Evolutionary conservation across 2,113 vertebrate species (phyloP).

Genomic region (Coptodon rendalli): DNA sequence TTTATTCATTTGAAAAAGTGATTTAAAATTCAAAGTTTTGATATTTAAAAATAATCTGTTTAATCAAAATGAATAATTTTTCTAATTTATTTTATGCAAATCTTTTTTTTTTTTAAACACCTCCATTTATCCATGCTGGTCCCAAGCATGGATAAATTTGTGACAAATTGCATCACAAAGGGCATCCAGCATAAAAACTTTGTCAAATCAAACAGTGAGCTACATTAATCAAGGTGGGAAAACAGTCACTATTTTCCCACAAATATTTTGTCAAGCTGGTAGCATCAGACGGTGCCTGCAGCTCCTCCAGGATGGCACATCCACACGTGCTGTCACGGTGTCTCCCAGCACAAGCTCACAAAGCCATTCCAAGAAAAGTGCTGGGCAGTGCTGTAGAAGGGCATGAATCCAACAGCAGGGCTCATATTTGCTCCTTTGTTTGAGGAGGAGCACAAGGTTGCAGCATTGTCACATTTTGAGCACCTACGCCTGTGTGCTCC

Average conservation of each 20-base stretch:
- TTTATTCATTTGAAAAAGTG: not conserved
- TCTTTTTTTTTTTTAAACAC: not conserved
- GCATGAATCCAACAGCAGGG: not conserved
- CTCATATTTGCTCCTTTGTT: not conserved
- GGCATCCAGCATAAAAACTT: not conserved
- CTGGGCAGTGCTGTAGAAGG: not conserved
- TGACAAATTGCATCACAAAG: not conserved
- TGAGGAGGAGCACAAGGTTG: not conserved
- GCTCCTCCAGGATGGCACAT: not conserved
- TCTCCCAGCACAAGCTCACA: not conserved
- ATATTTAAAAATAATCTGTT: not conserved
- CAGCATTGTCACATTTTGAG: not conserved
- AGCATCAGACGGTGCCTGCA: not conserved
- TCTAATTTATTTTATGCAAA: not conserved
- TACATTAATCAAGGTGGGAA: not conserved
- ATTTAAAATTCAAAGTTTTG: not conserved
- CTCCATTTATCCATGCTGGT: rapidly evolving
- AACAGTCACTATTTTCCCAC: rapidly evolving
- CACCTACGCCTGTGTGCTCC: not conserved
- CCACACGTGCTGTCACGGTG: not conserved
- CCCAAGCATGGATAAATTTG: not conserved
- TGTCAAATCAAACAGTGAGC: not conserved
- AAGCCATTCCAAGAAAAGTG: not conserved
- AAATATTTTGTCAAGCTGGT: not conserved
- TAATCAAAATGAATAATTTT: too few relatives aligned